Conservation (phyloP, 2,113 vertebrate species). For the Macrotus californicus region DNA sequence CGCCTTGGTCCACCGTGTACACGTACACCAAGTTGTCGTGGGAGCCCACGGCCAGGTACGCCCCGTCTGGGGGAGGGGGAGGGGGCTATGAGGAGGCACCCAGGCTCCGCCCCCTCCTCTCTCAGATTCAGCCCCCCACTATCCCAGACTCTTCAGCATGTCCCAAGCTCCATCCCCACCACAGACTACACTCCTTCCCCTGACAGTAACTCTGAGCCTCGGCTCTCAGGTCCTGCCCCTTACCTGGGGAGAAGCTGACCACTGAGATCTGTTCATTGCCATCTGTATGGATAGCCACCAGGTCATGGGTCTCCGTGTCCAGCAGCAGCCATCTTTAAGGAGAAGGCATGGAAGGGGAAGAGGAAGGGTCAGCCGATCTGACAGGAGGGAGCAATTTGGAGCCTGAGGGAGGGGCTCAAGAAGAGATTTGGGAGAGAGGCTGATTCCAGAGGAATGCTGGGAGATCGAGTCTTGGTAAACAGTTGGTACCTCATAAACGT, state of each 20-base stretch:
- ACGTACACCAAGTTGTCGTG: conserved; percentile 95
- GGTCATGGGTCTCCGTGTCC: conserved; percentile 88
- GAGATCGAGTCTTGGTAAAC: neutral
- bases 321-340: conserved; percentile 88
- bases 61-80: conserved; percentile 71
- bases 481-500: neutral
- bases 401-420: neutral
- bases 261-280: conserved; percentile 91
- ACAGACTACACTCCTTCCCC: neutral
- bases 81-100: conserved; percentile 64
- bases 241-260: conserved; percentile 91
- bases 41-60: conserved; percentile 78
- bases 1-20: conserved; percentile 80
- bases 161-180: neutral
- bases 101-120: conserved; percentile 46
- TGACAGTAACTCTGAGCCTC: neutral
- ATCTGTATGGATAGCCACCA: conserved; percentile 89
- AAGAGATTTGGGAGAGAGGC: neutral
- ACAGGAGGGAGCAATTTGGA: neutral
- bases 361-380: neutral
- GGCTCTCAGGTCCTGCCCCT: neutral
- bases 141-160: neutral
- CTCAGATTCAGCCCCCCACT: conserved; percentile 12
- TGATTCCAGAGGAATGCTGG: neutral
- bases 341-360: neutral